Conservation (phyloP, 2,113 vertebrate genomes). For the Corydoras sp. region DNA sequence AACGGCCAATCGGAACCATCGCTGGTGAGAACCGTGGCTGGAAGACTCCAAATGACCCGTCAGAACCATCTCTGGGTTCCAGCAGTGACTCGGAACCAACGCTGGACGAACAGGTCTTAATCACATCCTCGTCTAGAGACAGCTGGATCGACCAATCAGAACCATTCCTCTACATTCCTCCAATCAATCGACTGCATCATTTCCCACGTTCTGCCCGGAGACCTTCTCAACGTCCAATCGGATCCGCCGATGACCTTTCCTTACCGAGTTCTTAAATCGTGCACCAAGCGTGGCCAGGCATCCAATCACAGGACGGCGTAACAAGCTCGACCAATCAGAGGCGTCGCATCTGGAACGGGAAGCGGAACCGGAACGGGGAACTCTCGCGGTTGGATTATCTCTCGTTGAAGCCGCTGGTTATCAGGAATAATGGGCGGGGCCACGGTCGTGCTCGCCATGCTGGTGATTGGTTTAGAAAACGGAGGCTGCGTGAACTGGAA, state of each 20-base stretch:
- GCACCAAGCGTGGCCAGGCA: no score
- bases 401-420: background rate
- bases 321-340: constrained; percentile 20
- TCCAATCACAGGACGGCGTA: no score
- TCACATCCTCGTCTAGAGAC: background rate
- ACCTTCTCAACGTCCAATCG: no score
- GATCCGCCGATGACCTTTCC: no score
- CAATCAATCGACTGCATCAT: constrained; percentile 6
- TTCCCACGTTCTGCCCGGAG: no score
- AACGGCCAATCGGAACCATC: constrained; percentile 27
- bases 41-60: background rate
- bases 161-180: constrained; percentile 20
- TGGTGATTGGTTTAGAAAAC: constrained; percentile 61
- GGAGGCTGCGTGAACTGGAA: constrained; percentile 69
- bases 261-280: no score
- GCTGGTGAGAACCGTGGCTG: no score
- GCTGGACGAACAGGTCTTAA: no score
- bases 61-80: background rate
- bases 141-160: constrained; percentile 5
- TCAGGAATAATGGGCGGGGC: constrained; percentile 56
- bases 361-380: no score
- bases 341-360: no score
- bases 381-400: no score
- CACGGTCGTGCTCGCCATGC: constrained; percentile 60
- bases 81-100: no score